These are phyloP conservation scores for Ganaspis brasiliensis DNA, from an alignment of 2,888 invertebrate genomes.

Conservation along the genomic window DNA sequence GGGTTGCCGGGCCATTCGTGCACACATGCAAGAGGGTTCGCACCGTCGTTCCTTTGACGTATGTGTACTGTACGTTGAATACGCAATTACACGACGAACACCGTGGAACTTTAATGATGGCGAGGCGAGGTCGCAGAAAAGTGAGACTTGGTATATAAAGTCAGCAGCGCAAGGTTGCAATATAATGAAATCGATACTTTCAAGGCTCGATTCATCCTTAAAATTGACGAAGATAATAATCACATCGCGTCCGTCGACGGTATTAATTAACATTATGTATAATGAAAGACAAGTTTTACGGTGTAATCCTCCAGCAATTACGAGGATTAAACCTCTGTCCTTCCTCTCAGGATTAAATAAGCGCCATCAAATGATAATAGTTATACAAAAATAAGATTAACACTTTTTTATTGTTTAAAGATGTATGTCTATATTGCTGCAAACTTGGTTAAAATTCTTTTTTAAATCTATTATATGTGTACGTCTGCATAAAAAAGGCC, in stretches of 20 bases:
- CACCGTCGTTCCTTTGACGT: not conserved
- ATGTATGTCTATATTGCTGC: too few species aligned
- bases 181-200: constrained; percentile 43
- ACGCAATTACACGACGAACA: constrained; percentile 55
- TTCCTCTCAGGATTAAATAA: not conserved
- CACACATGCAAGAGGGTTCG: constrained; percentile 39
- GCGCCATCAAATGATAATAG: not conserved
- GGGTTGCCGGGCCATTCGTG: constrained; percentile 48
- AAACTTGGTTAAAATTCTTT: too few species aligned
- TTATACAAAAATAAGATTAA: not conserved
- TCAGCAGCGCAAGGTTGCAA: constrained; percentile 44
- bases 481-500: too few species aligned
- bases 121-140: constrained; percentile 49
- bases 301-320: constrained; percentile 20
- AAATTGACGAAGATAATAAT: constrained; percentile 43
- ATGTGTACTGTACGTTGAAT: constrained; percentile 26
- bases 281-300: constrained; percentile 31
- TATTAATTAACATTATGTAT: constrained; percentile 34
- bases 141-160: constrained; percentile 40
- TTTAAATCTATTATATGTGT: too few species aligned
- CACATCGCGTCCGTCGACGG: constrained; percentile 5
- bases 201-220: constrained; percentile 33
- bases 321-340: not conserved
- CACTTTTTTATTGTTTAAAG: too few species aligned
- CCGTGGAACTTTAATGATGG: constrained; percentile 58